Evolutionary conservation across 2,888 invertebrate species (phyloP).

Genomic region (Trissolcus brochymenae): DNA sequence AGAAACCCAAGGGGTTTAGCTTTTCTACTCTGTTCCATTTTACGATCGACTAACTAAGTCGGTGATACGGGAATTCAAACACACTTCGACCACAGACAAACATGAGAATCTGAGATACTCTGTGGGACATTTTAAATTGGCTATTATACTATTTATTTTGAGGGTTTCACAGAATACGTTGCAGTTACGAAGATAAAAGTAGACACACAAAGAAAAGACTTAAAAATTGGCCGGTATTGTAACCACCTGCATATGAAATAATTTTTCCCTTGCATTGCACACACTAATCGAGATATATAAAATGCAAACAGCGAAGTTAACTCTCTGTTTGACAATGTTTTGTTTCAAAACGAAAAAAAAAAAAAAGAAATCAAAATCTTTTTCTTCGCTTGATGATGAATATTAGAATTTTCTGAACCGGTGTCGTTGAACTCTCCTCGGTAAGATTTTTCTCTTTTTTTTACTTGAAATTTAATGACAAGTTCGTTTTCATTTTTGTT

Average conservation of each 20-base stretch:
- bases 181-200: slow-evolving; percentile 61
- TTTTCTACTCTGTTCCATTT: slow-evolving; percentile 61
- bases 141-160: slow-evolving; percentile 77
- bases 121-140: slow-evolving; percentile 76
- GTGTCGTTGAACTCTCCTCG: no score
- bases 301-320: no score
- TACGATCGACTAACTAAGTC: slow-evolving; percentile 44
- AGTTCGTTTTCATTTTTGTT: no score
- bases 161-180: slow-evolving; percentile 64
- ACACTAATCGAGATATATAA: no score
- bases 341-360: no score
- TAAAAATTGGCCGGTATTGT: slow-evolving; percentile 66
- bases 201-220: slow-evolving; percentile 61
- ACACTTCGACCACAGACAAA: slow-evolving; percentile 69
- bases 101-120: slow-evolving; percentile 73
- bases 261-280: neutral
- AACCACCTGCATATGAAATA: slow-evolving; percentile 56
- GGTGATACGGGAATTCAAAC: slow-evolving; percentile 64
- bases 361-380: no score
- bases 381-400: no score
- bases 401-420: no score
- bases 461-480: no score
- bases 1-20: slow-evolving; percentile 62
- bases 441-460: no score
- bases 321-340: no score